Conservation (phyloP, 2,888 invertebrate genomes). For the Cepaea hortensis region DNA sequence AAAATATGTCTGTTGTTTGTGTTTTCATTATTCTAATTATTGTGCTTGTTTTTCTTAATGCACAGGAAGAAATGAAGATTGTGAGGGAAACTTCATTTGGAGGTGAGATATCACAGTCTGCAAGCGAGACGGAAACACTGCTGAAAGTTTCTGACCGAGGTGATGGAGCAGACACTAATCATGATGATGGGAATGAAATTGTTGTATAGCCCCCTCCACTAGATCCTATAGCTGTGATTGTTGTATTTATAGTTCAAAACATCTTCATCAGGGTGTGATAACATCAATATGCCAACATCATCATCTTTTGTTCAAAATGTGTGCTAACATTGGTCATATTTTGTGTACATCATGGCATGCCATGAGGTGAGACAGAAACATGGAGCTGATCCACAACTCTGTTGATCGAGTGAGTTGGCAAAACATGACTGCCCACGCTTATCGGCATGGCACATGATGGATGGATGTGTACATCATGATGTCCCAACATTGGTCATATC, state of each 20-base stretch:
- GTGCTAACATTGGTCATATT: neutral
- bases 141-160: neutral
- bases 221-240: neutral
- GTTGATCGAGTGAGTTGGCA: no score
- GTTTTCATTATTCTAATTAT: no score
- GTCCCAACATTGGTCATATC: no score
- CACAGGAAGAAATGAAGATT: neutral
- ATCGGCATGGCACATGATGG: no score
- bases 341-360: neutral
- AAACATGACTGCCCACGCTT: no score
- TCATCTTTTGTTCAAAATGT: neutral
- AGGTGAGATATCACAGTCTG: neutral
- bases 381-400: no score
- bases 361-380: neutral
- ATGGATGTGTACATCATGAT: no score
- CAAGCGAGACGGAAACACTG: constrained; percentile 13
- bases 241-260: no score
- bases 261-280: neutral
- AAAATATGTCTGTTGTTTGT: no score
- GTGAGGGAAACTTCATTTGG: constrained; percentile 27
- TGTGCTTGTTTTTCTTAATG: no score
- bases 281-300: neutral
- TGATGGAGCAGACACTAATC: neutral
- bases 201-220: neutral
- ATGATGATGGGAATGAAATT: neutral